Evolutionary conservation across 2,797 vertebrate genomes (phyloP), one percentile per base, ranked within the genome.

Genomic region (Glossophaga mutica): DNA sequence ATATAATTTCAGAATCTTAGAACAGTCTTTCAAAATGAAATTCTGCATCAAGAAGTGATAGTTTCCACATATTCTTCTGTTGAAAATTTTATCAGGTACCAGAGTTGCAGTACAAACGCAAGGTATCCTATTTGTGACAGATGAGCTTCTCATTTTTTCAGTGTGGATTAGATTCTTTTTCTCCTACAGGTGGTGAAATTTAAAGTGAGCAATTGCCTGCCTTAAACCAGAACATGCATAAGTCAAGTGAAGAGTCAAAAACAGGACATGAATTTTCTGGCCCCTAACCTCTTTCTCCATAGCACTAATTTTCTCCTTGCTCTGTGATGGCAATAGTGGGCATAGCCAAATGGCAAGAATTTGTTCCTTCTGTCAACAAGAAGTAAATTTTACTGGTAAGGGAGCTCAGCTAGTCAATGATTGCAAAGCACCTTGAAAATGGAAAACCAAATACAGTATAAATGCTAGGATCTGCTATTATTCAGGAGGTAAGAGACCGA

Each of bases 331-430:
- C 95, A 96, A 87, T 73, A 82, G 78, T 92, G 48, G 93, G 42
- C 73, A 92, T 95, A 94, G 85, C 62, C 82, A 96, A 88, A 94
- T 96, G 85, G 95, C 92, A 89, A 92, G 82, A 96, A 94, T 90
- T 59, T 93, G 79, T 93, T 96, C 67, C 87, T 96, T 96, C 79
- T 94, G 91, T 97, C 94, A 96, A 97, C 95, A 96, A 77, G 97
- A 97, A 97, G 96, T 96, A 97, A 95, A 98, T 97, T 97, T 97
- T 91, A 96, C 1, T 44, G 94, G 71, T 97, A 97, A 97, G 59
- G 81, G 93, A 97, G 91, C 93, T 96, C 94, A 97, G 89, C 91
- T 85, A 94, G 96, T 81, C 55, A 92, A 95, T 97, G 96, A 98
- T 94, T 96, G 93, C 90, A 96, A 96, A 95, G 93, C 89, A 96